Conservation (phyloP, 2,113 vertebrate species). For the Platichthys stellatus region DNA sequence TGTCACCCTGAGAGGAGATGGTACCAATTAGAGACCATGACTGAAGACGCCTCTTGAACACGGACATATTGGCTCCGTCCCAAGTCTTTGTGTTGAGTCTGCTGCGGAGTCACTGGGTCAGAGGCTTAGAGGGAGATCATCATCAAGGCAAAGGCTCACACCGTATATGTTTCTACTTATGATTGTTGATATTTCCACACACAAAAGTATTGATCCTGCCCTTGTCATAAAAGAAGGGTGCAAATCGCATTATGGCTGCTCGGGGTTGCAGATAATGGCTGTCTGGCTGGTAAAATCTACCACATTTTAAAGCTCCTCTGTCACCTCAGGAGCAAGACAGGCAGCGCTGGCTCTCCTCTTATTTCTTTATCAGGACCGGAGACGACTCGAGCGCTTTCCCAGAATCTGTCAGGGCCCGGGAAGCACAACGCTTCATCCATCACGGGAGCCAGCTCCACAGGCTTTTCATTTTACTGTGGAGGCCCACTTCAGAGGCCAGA, state of each 20-base stretch:
- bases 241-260: constrained; percentile 11
- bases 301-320: constrained; percentile 52
- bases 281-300: constrained; percentile 43
- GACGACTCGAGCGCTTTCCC: constrained; percentile 75
- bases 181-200: constrained; percentile 2
- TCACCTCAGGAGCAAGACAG: constrained; percentile 58
- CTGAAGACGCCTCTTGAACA: constrained; percentile 58
- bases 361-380: constrained; percentile 77
- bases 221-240: constrained; percentile 1
- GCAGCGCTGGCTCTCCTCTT: constrained; percentile 53
- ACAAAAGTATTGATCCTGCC: constrained; percentile 20
- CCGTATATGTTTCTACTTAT: constrained; percentile 5
- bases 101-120: constrained; percentile 32
- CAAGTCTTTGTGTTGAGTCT: constrained; percentile 32
- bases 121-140: constrained; percentile 1
- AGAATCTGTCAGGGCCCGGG: constrained; percentile 78
- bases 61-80: constrained; percentile 27
- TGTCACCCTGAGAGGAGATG: constrained; percentile 72
- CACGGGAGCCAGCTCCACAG: constrained; percentile 72
- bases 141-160: neutral
- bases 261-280: constrained; percentile 41
- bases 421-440: constrained; percentile 79
- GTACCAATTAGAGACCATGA: constrained; percentile 72
- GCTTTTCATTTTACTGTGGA: constrained; percentile 74
- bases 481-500: constrained; percentile 74